Evolutionary conservation across 2,888 invertebrate genomes (phyloP), one percentile per base, ranked within the genome.

Genomic region (Cheilosia scutellata): DNA sequence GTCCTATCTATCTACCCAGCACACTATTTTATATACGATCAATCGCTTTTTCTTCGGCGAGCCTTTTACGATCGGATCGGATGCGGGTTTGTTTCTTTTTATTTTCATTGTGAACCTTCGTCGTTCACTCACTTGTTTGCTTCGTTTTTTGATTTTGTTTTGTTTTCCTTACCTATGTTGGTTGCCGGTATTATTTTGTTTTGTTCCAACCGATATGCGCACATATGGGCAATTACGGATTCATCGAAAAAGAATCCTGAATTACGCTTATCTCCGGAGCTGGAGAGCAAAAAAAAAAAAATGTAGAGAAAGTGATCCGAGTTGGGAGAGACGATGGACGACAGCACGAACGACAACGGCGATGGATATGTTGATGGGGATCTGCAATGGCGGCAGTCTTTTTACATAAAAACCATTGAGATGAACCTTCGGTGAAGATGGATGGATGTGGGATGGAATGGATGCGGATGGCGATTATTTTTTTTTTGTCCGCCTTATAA

Each of bases 191-290:
- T 49, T 84, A 66, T 84, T 84, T 79, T 79, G 70, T 80, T 84
- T 62, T 75, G 80, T 84, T 80, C 55, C 51, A 71, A 76, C 37
- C 84, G 84, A 84, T 80, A 58, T 76, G 84, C 80, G 75, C 84
- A 80, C 80, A 84, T 84, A 84, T 80, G 86, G 86, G 82, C 86
- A 86, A 86, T 86, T 86, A 86, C 86, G 86, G 82, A 86, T 86
- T 82, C 86, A 86, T 86, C 82, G 82, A 86, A 86, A 82, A 77
- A 77, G 86, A 82, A 82, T 86, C 86, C 86, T 86, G 86, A 82
- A 86, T 86, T 86, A 86, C 86, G 86, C 86, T 86, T 86, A 86
- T 86, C 80, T 82, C 13, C 40, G 62, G 6, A 84, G 80, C 75
- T 84, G 80, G 84, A 80, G 80, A 80, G n/a, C n/a, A n/a, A n/a